Evolutionary conservation across 2,888 invertebrate genomes (phyloP).

Genomic region (Elmis aenea): DNA sequence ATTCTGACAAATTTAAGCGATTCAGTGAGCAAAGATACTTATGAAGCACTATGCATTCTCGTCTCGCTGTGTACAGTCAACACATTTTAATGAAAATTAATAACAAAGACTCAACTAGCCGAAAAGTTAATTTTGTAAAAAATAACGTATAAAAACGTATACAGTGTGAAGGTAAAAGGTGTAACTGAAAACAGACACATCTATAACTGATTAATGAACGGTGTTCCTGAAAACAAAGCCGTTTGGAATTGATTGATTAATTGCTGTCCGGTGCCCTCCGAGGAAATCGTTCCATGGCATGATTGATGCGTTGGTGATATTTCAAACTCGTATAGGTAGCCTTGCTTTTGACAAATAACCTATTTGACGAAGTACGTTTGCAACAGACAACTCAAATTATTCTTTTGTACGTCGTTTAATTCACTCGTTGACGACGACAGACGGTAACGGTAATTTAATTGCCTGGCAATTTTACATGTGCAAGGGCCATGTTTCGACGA

Average conservation of each 20-base stretch:
- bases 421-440: neutral
- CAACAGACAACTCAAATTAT: slow-evolving; percentile 9
- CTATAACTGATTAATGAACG: slow-evolving; percentile 25
- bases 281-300: slow-evolving; percentile 25
- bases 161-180: neutral
- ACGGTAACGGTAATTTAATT: no score
- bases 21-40: no score
- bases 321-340: slow-evolving; percentile 17
- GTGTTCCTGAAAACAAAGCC: slow-evolving; percentile 25
- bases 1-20: no score
- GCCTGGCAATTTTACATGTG: no score
- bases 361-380: slow-evolving; percentile 17
- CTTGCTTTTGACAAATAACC: slow-evolving; percentile 16
- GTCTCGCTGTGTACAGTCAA: no score
- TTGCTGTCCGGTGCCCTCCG: slow-evolving; percentile 26
- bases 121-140: no score
- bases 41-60: no score
- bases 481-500: no score
- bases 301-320: slow-evolving; percentile 26
- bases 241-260: slow-evolving; percentile 31
- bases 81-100: no score
- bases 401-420: neutral
- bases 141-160: no score
- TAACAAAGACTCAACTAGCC: no score
- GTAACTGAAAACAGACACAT: slow-evolving; percentile 20